Evolutionary conservation across 2,888 invertebrate species (phyloP).

Genomic region (Dromius quadrimaculatus): DNA sequence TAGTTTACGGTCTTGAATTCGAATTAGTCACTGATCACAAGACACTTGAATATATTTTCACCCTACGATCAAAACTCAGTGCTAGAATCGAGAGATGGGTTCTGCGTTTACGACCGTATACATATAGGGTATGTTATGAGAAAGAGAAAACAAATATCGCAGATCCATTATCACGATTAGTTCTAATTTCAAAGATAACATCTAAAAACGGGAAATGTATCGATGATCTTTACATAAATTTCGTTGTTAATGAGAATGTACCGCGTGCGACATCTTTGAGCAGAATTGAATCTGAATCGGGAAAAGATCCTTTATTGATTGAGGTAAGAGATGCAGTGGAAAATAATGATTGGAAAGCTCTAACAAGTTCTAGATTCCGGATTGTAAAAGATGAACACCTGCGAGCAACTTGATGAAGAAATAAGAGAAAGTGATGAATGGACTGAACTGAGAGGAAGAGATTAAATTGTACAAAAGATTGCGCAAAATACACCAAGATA

Average conservation of each 20-base stretch:
- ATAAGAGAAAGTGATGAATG: no score
- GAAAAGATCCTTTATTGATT: no score
- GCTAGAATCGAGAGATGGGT: slow-evolving; percentile 61
- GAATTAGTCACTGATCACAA: slow-evolving; percentile 60
- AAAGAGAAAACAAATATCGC: slow-evolving; percentile 59
- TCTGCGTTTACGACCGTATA: slow-evolving; percentile 59
- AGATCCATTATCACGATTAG: slow-evolving; percentile 58
- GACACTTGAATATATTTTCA: slow-evolving; percentile 62
- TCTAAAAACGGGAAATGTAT: background rate
- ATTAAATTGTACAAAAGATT: no score
- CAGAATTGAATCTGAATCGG: no score
- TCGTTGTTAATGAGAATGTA: background rate
- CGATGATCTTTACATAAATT: background rate
- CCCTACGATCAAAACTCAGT: slow-evolving; percentile 58
- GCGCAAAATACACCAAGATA: no score
- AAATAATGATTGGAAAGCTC: no score
- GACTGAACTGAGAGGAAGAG: no score
- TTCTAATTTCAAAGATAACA: background rate
- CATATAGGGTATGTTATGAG: slow-evolving; percentile 58
- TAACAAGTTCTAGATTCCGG: no score
- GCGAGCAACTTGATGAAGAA: no score
- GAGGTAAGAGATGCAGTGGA: no score
- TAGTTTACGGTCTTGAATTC: slow-evolving; percentile 62
- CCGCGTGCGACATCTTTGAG: background rate
- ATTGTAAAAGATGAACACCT: no score